Evolutionary conservation across 53 echinoderm and acorn worm genomes (phyloP).

Genomic region (Apostichopus leukothele): DNA sequence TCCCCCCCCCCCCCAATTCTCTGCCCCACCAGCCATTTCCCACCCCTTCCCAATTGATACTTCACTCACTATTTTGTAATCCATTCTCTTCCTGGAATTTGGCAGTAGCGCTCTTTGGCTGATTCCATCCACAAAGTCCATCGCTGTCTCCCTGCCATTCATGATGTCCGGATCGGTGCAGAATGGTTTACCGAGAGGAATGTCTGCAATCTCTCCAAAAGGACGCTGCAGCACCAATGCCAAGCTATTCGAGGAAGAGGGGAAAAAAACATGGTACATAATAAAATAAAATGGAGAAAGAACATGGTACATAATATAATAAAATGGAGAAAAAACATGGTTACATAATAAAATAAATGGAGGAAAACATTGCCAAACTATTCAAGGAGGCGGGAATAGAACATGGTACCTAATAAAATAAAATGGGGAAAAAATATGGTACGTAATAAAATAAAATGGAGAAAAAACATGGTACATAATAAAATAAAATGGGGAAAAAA

Average conservation of each 20-base stretch:
- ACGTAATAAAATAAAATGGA: too few species aligned
- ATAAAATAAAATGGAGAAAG: too few species aligned
- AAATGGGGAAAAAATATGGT: too few species aligned
- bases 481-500: too few species aligned
- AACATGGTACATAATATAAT: too few species aligned
- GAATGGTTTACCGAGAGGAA: slow-evolving; percentile 33
- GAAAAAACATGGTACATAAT: too few species aligned
- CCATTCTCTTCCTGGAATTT: neutral
- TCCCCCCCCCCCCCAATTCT: too few species aligned
- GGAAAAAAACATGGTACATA: neutral
- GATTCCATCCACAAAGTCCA: slow-evolving; percentile 86
- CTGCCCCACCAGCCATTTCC: too few species aligned
- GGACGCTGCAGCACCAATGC: slow-evolving; percentile 32
- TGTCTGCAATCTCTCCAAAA: neutral
- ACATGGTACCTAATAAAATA: neutral
- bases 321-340: too few species aligned
- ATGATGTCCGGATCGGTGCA: slow-evolving; percentile 62
- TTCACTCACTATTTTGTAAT: slow-evolving; percentile 7
- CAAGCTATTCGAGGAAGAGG: neutral
- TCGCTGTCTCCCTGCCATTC: slow-evolving; percentile 67
- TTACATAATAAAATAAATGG: too few species aligned
- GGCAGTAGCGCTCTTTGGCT: slow-evolving; percentile 53
- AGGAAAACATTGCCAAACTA: slow-evolving; percentile 36
- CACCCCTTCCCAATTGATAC: neutral
- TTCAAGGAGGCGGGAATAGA: neutral